These are phyloP conservation scores for Epinotia bilunana DNA, from an alignment of 2,888 invertebrate genomes.

Conservation along the genomic window DNA sequence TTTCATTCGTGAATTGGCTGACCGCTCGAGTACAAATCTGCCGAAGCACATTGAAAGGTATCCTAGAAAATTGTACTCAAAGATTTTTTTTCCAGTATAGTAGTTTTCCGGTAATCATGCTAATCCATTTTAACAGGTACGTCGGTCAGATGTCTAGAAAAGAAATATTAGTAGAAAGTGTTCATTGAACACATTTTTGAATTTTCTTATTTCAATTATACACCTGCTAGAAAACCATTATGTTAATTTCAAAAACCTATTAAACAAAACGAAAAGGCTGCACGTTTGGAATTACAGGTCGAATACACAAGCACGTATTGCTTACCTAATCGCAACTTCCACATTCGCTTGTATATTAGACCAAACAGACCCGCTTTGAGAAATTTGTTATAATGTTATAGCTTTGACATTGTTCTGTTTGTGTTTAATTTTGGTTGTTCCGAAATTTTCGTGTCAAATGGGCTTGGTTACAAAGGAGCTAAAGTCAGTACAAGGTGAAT, in stretches of 20 bases:
- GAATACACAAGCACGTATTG: not conserved
- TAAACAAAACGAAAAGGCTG: not conserved
- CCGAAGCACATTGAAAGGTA: no score
- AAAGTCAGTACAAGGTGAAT: not conserved
- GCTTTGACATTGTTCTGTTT: slow-evolving; percentile 39
- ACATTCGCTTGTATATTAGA: not conserved
- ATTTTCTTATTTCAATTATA: no score
- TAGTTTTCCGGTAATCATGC: no score
- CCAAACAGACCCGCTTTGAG: not conserved
- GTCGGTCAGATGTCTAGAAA: no score
- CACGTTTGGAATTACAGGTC: not conserved
- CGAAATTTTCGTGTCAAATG: slow-evolving; percentile 13
- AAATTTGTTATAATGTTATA: slow-evolving; percentile 35
- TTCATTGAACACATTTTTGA: no score
- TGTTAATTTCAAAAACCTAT: no score
- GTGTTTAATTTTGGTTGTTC: slow-evolving; percentile 23
- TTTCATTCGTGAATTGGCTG: not conserved
- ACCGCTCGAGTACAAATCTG: no score
- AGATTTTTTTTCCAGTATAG: no score
- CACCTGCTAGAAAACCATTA: no score
- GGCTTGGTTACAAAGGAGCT: not conserved
- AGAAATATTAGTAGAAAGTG: no score
- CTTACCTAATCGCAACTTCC: not conserved
- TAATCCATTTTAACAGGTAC: no score
- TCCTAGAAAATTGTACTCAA: no score